Conservation (phyloP, 1,140 invertebrate species). For the Lanistes nyassanus region DNA sequence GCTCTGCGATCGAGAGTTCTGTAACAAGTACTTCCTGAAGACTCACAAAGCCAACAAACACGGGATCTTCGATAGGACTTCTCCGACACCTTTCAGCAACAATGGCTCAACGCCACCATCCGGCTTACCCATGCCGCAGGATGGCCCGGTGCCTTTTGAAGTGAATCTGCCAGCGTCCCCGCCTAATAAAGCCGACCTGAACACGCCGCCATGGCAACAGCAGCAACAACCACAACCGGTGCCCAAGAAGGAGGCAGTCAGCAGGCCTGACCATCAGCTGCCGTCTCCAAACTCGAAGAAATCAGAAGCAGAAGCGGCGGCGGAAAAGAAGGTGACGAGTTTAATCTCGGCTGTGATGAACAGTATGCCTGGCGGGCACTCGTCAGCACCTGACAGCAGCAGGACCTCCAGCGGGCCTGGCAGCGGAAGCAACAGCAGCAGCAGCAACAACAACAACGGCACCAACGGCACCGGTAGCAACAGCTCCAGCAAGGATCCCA, state of each 20-base stretch:
- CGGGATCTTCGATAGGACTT: slow-evolving; percentile 76
- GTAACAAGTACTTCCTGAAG: slow-evolving; percentile 75
- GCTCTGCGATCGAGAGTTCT: slow-evolving; percentile 72
- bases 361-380: not conserved
- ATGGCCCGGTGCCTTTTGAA: slow-evolving; percentile 40
- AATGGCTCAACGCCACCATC: slow-evolving; percentile 3
- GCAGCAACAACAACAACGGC: slow-evolving; percentile 24
- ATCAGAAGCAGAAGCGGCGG: slow-evolving; percentile 6
- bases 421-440: slow-evolving; percentile 25
- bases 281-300: not conserved
- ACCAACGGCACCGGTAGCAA: slow-evolving; percentile 20
- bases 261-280: slow-evolving; percentile 29
- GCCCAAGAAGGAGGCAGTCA: slow-evolving; percentile 19
- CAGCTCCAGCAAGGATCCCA: slow-evolving; percentile 37
- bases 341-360: slow-evolving; percentile 19
- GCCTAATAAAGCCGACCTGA: slow-evolving; percentile 24
- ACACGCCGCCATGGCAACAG: slow-evolving; percentile 21
- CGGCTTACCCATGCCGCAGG: slow-evolving; percentile 29
- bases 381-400: slow-evolving; percentile 11
- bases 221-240: not conserved
- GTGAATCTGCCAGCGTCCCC: slow-evolving; percentile 24
- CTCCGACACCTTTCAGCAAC: slow-evolving; percentile 45
- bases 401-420: slow-evolving; percentile 6
- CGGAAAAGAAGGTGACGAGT: slow-evolving; percentile 17
- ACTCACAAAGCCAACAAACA: slow-evolving; percentile 99